A percentile compares a stretch with the other conserved stretches of the same genome.
Evolutionary conservation across 2,888 invertebrate species (phyloP).

Genomic region (Drosophila diplacantha): DNA sequence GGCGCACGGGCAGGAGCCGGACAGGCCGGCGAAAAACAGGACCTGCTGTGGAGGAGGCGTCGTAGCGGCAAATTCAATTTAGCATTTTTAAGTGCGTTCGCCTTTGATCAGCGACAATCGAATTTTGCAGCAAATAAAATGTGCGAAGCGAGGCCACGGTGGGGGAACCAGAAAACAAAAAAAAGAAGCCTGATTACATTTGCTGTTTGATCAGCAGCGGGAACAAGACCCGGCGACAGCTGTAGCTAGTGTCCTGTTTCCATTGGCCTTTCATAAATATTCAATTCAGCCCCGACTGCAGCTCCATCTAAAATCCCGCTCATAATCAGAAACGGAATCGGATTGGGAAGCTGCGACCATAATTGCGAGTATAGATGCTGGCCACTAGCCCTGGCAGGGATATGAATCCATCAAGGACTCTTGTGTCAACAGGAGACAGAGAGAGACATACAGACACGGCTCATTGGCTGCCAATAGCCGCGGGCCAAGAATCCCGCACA

Average conservation of each 20-base stretch:
- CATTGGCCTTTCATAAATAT: conserved; percentile 60
- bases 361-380: conserved; percentile 52
- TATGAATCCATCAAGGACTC: conserved; percentile 48
- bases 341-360: conserved; percentile 60
- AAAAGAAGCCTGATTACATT: conserved; percentile 60
- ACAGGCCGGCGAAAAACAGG: conserved; percentile 25
- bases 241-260: conserved; percentile 29
- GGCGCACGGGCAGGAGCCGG: conserved; percentile 34
- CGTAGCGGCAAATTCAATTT: conserved; percentile 76
- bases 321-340: conserved; percentile 35
- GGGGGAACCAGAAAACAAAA: conserved; percentile 17
- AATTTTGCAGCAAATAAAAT: conserved; percentile 75
- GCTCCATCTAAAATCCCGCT: conserved; percentile 14
- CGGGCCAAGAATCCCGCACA: conserved; percentile 69
- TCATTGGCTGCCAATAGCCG: conserved; percentile 67
- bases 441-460: conserved; percentile 40
- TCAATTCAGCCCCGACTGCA: conserved; percentile 47
- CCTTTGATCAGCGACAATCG: conserved; percentile 77
- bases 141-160: conserved; percentile 29
- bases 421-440: conserved; percentile 59
- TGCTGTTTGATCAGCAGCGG: conserved; percentile 63
- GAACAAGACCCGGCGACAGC: conserved; percentile 29
- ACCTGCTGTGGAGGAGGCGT: conserved; percentile 51
- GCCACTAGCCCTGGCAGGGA: conserved; percentile 33
- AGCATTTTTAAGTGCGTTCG: conserved; percentile 77